Evolutionary conservation across 2,797 vertebrate genomes (phyloP).

Genomic region (Lutjanus argentimaculatus): DNA sequence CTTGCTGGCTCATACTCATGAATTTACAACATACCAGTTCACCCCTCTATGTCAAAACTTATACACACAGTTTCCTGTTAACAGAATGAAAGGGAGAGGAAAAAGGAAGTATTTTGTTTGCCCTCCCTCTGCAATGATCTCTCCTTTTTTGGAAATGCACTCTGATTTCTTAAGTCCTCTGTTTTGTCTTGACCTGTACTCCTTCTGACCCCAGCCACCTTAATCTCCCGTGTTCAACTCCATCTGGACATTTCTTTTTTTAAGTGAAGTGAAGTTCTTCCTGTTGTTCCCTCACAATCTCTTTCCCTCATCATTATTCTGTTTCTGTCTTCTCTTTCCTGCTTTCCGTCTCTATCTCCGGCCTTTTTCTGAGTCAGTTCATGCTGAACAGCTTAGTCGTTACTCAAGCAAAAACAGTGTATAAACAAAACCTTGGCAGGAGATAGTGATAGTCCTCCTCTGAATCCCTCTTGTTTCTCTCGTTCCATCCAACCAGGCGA

Average conservation of each 20-base stretch:
- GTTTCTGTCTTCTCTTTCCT: slow-evolving; percentile 11
- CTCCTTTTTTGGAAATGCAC: slow-evolving; percentile 59
- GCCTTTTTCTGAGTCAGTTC: slow-evolving; percentile 43
- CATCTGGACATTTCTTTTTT: slow-evolving; percentile 28
- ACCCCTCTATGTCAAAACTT: background rate
- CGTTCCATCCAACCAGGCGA: slow-evolving; percentile 41
- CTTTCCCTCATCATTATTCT: slow-evolving; percentile 10
- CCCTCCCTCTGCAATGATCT: slow-evolving; percentile 19
- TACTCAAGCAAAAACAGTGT: slow-evolving; percentile 47
- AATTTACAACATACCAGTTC: background rate
- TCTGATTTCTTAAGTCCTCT: slow-evolving; percentile 25
- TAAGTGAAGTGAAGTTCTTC: background rate
- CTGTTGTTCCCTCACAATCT: slow-evolving; percentile 8
- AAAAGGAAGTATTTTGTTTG: slow-evolving; percentile 52
- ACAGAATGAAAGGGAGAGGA: slow-evolving; percentile 35
- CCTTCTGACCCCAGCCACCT: slow-evolving; percentile 22
- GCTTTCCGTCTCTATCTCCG: slow-evolving; percentile 32
- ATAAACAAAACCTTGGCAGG: slow-evolving; percentile 68
- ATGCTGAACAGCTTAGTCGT: slow-evolving; percentile 58
- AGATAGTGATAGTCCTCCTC: slow-evolving; percentile 24
- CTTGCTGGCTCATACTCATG: background rate
- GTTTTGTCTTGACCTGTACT: slow-evolving; percentile 28
- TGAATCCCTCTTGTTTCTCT: slow-evolving; percentile 30
- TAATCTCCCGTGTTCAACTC: slow-evolving; percentile 28
- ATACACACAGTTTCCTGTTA: slow-evolving; percentile 45